A percentile compares a stretch with the other conserved stretches of the same genome.
These are phyloP conservation scores for Andrena flavipes DNA, from an alignment of 2,888 invertebrate species.

Conservation along the genomic window DNA sequence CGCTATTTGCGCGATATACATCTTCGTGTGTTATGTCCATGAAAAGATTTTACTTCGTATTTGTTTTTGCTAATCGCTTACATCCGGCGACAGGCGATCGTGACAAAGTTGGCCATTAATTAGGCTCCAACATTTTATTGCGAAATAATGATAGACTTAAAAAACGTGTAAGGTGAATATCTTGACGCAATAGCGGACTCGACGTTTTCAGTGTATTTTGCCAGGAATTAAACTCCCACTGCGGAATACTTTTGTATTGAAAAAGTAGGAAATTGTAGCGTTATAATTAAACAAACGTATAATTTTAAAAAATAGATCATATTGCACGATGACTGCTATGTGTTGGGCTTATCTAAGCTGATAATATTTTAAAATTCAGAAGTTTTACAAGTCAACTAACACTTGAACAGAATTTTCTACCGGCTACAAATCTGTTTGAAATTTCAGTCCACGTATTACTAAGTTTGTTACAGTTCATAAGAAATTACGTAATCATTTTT, in stretches of 20 bases:
- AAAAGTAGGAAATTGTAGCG: too few relatives aligned
- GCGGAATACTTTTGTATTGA: not conserved
- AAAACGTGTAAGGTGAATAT: not conserved
- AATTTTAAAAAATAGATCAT: too few relatives aligned
- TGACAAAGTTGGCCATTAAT: not conserved
- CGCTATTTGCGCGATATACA: not conserved
- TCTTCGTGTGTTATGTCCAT: not conserved
- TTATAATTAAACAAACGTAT: too few relatives aligned
- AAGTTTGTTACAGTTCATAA: not conserved
- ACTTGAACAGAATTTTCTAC: too few relatives aligned
- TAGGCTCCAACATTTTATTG: not conserved
- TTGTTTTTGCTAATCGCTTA: not conserved
- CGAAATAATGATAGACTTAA: not conserved
- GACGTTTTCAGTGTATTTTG: not conserved
- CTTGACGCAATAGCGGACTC: not conserved
- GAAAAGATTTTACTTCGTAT: not conserved
- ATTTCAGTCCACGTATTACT: not conserved
- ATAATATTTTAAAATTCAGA: too few relatives aligned
- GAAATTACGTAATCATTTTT: not conserved
- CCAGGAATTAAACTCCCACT: not conserved
- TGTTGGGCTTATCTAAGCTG: too few relatives aligned
- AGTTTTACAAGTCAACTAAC: too few relatives aligned
- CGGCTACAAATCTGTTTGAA: too few relatives aligned
- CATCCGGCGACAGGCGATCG: not conserved
- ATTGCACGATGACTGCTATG: too few relatives aligned